Evolutionary conservation across 2,888 invertebrate species (phyloP), one percentile per base, ranked within the genome.

Genomic region (Polydesmus complanatus): DNA sequence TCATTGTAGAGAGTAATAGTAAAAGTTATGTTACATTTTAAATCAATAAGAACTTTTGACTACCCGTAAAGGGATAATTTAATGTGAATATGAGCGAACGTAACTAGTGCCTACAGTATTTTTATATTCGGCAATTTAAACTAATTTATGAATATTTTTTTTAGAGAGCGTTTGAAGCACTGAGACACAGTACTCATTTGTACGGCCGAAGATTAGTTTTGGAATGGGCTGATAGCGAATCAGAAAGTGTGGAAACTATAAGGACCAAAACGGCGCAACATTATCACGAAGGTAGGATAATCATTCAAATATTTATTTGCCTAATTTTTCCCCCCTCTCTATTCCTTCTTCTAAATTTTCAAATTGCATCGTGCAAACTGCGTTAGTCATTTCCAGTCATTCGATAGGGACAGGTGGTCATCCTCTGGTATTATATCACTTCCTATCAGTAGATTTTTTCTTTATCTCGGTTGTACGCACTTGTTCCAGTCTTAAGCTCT

Each of bases 141-240:
- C n/a, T n/a, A n/a, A n/a, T 48, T 48, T 18, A 48, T 14, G 48
- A 48, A 14, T 48, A 14, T n/a, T 65, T 62, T 67, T 78, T 79
- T 49, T 73, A 90, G 86, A 81, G 84, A 72, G 97, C 97, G 0
- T 94, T 95, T 74, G 87, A 92, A 65, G 85, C 91, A 0, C 73
- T 96, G n/a, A 85, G 88, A 68, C 90, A 90, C 73, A 95, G 95
- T 69, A 97, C 97, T 60, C 98, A 99, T 81, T 86, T 99, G 75
- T 97, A 93, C 74, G 97, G 97, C 1, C 81, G 97, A 66, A 80
- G 96, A 60, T 78, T 99, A 68, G 95, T 94, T 0, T 76, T 98
- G 63, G 96, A 98, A 77, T 98, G 97, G 97, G 92, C 94, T 0
- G 81, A 86, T 61, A 70, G 72, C 27, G 83, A 83, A 47, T 87